Percentiles rank a stretch among this genome's conserved stretches.
Conservation (phyloP, 2,797 vertebrate genomes). For the Coracias cyanogaster region DNA sequence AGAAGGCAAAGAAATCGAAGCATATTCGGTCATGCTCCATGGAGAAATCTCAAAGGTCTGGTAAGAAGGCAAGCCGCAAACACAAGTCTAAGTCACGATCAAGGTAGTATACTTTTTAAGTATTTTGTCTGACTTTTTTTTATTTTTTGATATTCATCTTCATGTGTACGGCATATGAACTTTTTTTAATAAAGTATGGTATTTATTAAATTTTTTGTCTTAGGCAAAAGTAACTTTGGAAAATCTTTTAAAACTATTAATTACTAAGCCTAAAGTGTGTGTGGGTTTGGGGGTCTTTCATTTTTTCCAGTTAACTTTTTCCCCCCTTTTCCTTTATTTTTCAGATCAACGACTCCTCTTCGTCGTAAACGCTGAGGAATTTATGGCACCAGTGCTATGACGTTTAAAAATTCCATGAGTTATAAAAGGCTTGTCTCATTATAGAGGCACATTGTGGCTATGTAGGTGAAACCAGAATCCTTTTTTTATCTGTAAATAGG, state of each 20-base stretch:
- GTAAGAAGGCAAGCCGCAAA: slow-evolving; percentile 99
- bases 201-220: slow-evolving; percentile 73
- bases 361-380: slow-evolving; percentile 95
- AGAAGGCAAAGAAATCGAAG: slow-evolving; percentile 98
- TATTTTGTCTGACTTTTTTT: slow-evolving; percentile 81
- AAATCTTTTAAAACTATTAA: slow-evolving; percentile 73
- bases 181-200: slow-evolving; percentile 76
- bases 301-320: slow-evolving; percentile 77
- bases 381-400: slow-evolving; percentile 86
- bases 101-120: slow-evolving; percentile 99
- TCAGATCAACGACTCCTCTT: slow-evolving; percentile 92
- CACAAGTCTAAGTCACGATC: slow-evolving; percentile 99
- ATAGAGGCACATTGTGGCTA: slow-evolving; percentile 96
- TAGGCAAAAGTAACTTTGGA: slow-evolving; percentile 73
- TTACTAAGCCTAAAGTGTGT: slow-evolving; percentile 77
- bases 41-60: slow-evolving; percentile 99
- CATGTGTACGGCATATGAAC: slow-evolving; percentile 81
- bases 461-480: slow-evolving; percentile 92
- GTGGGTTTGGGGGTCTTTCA: slow-evolving; percentile 48
- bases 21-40: slow-evolving; percentile 96
- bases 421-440: slow-evolving; percentile 99
- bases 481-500: slow-evolving; percentile 93
- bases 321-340: slow-evolving; percentile 84
- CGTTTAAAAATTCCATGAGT: slow-evolving; percentile 99
- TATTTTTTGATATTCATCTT: slow-evolving; percentile 76